These are phyloP conservation scores for Coleophora flavipennella DNA, from an alignment of 2,888 invertebrate genomes.

Conservation along the genomic window DNA sequence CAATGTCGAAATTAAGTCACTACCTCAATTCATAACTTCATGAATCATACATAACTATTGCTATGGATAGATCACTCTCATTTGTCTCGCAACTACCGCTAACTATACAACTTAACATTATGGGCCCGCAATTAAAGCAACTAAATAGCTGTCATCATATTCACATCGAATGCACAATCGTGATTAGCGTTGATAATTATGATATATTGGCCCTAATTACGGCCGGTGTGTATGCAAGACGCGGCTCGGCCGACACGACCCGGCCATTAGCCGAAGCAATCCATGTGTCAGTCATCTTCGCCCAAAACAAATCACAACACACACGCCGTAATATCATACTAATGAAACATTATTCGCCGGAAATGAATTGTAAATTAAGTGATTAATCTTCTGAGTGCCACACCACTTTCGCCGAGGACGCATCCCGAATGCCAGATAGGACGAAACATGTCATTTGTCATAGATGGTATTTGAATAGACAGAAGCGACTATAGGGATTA, in stretches of 20 bases:
- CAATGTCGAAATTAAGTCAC: too few relatives aligned
- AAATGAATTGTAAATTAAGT: neutral
- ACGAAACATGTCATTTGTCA: too few relatives aligned
- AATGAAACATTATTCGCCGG: neutral
- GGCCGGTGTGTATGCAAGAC: slow-evolving; percentile 40
- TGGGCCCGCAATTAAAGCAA: slow-evolving; percentile 1
- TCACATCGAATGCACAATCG: slow-evolving; percentile 31
- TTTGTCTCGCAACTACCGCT: neutral
- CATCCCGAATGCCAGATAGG: neutral
- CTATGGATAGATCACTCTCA: too few relatives aligned
- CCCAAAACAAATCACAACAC: neutral
- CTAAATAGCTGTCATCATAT: slow-evolving; percentile 26
- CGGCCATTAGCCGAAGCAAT: slow-evolving; percentile 30
- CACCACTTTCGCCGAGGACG: neutral
- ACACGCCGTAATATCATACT: neutral
- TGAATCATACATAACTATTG: too few relatives aligned
- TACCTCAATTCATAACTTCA: too few relatives aligned
- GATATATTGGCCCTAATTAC: slow-evolving; percentile 38
- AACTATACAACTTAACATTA: neutral
- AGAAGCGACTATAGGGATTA: too few relatives aligned
- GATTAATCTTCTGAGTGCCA: neutral
- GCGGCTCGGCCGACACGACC: slow-evolving; percentile 30
- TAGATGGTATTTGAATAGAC: too few relatives aligned
- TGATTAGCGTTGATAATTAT: slow-evolving; percentile 35
- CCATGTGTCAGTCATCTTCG: slow-evolving; percentile 8